Evolutionary conservation across 2,113 vertebrate species (phyloP).

Genomic region (Uria lomvia): DNA sequence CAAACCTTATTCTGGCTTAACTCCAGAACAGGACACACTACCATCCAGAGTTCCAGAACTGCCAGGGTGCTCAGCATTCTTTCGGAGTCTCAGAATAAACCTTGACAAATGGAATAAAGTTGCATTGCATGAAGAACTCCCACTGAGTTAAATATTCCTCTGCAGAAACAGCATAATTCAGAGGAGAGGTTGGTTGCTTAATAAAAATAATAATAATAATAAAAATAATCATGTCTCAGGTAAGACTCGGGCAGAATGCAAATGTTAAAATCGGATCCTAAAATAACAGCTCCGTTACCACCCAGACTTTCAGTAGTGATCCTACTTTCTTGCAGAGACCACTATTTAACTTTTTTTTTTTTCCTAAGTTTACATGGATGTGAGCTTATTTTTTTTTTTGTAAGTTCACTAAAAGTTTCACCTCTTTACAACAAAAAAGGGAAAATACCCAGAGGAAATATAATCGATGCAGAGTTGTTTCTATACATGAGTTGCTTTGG

Average conservation of each 20-base stretch:
- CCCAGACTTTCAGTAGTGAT: neutral
- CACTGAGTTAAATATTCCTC: neutral
- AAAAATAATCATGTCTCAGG: neutral
- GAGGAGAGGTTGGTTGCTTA: neutral
- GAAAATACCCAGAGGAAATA: neutral
- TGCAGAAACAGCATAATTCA: neutral
- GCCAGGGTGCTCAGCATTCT: neutral
- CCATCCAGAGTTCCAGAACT: neutral
- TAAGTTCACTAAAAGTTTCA: neutral
- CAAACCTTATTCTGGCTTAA: neutral
- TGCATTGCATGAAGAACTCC: neutral
- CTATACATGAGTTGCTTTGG: neutral
- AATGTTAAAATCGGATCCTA: neutral
- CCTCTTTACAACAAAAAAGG: neutral
- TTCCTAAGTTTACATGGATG: neutral
- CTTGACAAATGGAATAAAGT: neutral
- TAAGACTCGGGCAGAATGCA: neutral
- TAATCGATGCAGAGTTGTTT: neutral
- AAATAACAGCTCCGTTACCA: neutral
- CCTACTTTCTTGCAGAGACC: neutral
- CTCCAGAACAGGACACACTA: neutral
- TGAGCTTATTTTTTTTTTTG: neutral
- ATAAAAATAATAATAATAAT: too few relatives aligned
- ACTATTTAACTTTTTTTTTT: neutral
- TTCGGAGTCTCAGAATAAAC: neutral